Percentiles rank a stretch among this genome's conserved stretches.
These are phyloP conservation scores for Pseudococcus viburni DNA, from an alignment of 2,888 invertebrate genomes.

Conservation along the genomic window DNA sequence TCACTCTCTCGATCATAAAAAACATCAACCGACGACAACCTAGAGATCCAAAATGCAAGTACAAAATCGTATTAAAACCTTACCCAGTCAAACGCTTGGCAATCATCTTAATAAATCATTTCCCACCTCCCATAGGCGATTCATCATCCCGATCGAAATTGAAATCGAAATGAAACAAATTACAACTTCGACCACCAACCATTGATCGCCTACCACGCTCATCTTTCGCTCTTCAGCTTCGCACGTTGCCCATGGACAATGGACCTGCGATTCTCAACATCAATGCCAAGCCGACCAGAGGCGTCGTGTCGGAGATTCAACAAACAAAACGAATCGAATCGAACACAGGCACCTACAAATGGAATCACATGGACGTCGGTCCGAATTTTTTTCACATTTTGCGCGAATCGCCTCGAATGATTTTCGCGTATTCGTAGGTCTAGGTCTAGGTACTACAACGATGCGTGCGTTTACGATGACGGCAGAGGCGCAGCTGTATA, in stretches of 20 bases:
- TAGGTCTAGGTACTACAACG: neutral
- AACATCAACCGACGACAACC: too few relatives aligned
- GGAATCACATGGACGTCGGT: neutral
- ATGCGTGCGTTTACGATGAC: neutral
- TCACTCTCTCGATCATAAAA: too few relatives aligned
- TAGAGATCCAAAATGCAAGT: too few relatives aligned
- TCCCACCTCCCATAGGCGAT: neutral
- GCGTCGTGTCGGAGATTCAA: neutral
- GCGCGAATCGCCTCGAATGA: neutral
- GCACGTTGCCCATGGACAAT: neutral
- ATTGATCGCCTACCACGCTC: neutral
- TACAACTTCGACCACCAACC: neutral
- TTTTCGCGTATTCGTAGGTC: neutral
- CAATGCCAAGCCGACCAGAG: neutral
- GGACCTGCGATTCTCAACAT: neutral
- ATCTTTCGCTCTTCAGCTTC: neutral
- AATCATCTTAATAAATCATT: neutral
- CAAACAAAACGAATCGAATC: neutral
- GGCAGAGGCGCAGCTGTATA: neutral
- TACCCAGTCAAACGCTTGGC: neutral
- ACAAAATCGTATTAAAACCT: neutral
- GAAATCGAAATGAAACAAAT: slow-evolving; percentile 5
- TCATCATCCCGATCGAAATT: neutral
- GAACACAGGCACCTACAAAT: neutral
- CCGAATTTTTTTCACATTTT: neutral